Percentiles rank a stretch among this genome's conserved stretches.
These are phyloP conservation scores for Neotragus moschatus DNA, from an alignment of 2,113 vertebrate genomes.

Conservation along the genomic window DNA sequence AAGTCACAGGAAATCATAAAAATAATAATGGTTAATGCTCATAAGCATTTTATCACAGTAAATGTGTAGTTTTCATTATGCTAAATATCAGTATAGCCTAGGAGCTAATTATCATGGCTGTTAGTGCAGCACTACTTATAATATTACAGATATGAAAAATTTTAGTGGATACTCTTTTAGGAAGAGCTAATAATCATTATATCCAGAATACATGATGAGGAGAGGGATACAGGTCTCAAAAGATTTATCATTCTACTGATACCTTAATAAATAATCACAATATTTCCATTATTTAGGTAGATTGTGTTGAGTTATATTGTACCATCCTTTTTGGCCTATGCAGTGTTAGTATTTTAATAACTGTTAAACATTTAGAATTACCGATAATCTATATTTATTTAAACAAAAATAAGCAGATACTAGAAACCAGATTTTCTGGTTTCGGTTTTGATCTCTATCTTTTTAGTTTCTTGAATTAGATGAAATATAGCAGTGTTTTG, in stretches of 20 bases:
- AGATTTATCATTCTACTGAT: not conserved
- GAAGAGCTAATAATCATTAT: not conserved
- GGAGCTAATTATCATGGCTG: not conserved
- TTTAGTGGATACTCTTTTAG: not conserved
- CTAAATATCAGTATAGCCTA: not conserved
- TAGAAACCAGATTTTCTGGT: not conserved
- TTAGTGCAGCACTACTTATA: not conserved
- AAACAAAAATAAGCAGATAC: not conserved
- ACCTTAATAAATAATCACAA: not conserved
- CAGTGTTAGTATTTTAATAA: not conserved
- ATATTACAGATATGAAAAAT: not conserved
- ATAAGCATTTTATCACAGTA: not conserved
- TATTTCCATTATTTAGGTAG: not conserved
- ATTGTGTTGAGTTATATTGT: not conserved
- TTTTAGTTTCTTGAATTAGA: not conserved
- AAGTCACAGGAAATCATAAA: not conserved
- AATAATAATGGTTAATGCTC: not conserved
- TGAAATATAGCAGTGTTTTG: not conserved
- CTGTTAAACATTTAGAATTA: not conserved
- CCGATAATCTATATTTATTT: not conserved
- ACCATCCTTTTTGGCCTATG: not conserved
- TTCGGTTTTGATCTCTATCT: not conserved
- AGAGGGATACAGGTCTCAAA: not conserved
- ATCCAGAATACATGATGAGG: not conserved
- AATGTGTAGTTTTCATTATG: not conserved